These are phyloP conservation scores for Sepiola atlantica DNA, from an alignment of 2,888 invertebrate genomes.

Conservation along the genomic window DNA sequence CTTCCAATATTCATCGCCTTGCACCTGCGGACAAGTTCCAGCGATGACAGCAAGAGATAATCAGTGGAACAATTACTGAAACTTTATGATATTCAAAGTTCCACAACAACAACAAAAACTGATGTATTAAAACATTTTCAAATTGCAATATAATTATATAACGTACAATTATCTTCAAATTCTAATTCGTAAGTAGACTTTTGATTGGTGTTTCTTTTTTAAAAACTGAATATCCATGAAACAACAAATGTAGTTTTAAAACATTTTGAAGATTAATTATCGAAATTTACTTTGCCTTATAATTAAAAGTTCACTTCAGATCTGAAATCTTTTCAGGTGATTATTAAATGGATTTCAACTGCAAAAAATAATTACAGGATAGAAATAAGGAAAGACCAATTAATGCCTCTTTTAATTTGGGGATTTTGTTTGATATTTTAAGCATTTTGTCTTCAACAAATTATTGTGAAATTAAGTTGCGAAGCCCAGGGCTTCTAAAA, in stretches of 20 bases:
- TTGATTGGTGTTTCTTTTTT: background rate
- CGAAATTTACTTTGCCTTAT: background rate
- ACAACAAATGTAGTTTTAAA: background rate
- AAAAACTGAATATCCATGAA: background rate
- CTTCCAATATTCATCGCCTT: no score
- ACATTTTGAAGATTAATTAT: conserved; percentile 16
- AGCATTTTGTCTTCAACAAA: background rate
- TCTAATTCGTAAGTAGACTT: background rate
- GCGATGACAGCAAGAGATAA: no score
- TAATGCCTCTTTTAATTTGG: background rate
- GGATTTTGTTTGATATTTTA: background rate
- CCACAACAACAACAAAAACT: no score
- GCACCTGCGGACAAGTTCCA: no score
- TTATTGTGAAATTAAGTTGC: background rate
- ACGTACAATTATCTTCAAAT: background rate
- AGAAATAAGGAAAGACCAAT: background rate
- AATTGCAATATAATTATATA: background rate
- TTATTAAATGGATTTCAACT: background rate
- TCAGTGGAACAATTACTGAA: no score
- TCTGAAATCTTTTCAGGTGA: background rate
- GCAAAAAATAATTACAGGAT: background rate
- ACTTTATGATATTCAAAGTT: no score
- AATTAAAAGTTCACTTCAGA: background rate
- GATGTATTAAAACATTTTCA: background rate
- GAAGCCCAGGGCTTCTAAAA: background rate